Evolutionary conservation across 2,888 invertebrate species (phyloP), one percentile per base, ranked within the genome.

Genomic region (Anarsia innoxiella): DNA sequence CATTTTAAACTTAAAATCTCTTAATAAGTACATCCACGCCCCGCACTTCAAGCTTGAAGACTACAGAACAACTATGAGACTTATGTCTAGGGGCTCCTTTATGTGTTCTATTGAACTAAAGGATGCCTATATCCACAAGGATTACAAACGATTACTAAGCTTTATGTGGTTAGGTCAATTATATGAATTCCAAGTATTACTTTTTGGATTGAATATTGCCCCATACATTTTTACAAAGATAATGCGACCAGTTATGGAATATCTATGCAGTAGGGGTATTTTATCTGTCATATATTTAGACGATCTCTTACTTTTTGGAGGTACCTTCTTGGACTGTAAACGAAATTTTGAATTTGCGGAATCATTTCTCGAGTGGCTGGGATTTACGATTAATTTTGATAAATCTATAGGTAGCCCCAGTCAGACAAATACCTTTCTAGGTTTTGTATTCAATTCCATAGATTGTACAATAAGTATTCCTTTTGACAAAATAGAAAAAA

Each of bases 81-180:
- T 19, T 5, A 19, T 19, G 3, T 19, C 19, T 6, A 13, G 10
- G 15, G 12, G 10, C 3, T 2, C 3, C 4, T 31, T n/a, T 13
- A 31, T 31, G 31, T 2, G 5, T 5, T 15, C 31, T 11, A 13
- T 31, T 4, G 31, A 31, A 4, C n/a, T 31, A 4, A 31, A 31
- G 10, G 31, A 31, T 16, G 31, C 31, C 2, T 31, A 31, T 31
- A n/a, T n/a, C n/a, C n/a, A n/a, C n/a, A n/a, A n/a, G n/a, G n/a
- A n/a, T n/a, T n/a, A n/a, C n/a, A n/a, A n/a, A n/a, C n/a, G n/a
- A n/a, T n/a, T n/a, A n/a, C 12, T 31, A 26, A 26, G 26, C 3
- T 26, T 26, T 9, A 26, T 9, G 3, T 26, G 3, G 3, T 6
- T 6, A 26, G 26, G 26, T n/a, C 9, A 26, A 10, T 6, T 9